Percentiles rank a stretch among this genome's conserved stretches.
Evolutionary conservation across 1,140 invertebrate genomes (phyloP).

Genomic region (Solenopsis fugax): DNA sequence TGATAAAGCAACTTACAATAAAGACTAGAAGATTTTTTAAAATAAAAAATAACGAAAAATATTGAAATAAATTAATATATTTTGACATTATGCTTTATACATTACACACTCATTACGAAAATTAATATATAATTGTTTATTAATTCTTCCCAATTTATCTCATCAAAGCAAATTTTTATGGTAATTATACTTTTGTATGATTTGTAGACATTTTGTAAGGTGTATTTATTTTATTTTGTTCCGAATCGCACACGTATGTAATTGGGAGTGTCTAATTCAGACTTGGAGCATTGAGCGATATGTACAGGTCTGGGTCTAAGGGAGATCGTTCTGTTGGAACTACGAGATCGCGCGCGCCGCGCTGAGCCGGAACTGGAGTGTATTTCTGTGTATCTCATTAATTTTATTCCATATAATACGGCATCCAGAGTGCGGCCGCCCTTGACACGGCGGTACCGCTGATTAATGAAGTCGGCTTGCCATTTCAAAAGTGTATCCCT

Average conservation of each 20-base stretch:
- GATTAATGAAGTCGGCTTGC: slow-evolving; percentile 83
- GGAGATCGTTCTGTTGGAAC: slow-evolving; percentile 78
- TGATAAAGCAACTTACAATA: neutral
- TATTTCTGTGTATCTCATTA: slow-evolving; percentile 87
- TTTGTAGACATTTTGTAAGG: neutral
- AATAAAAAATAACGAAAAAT: neutral
- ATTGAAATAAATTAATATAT: slow-evolving; percentile 4
- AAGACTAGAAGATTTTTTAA: neutral
- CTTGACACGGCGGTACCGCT: slow-evolving; percentile 73
- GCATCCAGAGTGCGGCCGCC: slow-evolving; percentile 53
- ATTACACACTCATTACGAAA: neutral
- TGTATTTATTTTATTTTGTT: neutral
- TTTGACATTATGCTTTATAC: neutral
- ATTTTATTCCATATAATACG: slow-evolving; percentile 87
- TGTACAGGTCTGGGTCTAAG: slow-evolving; percentile 63
- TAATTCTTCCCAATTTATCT: neutral
- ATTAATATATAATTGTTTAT: slow-evolving; percentile 9
- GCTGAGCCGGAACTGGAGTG: slow-evolving; percentile 84
- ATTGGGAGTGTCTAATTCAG: slow-evolving; percentile 35
- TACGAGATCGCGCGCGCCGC: slow-evolving; percentile 70
- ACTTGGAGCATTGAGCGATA: slow-evolving; percentile 59
- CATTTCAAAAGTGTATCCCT: slow-evolving; percentile 71
- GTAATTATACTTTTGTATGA: neutral
- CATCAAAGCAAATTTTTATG: neutral
- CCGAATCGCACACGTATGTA: neutral